These are phyloP conservation scores for Choreutis nemorana DNA, from an alignment of 2,888 invertebrate genomes.

Conservation along the genomic window DNA sequence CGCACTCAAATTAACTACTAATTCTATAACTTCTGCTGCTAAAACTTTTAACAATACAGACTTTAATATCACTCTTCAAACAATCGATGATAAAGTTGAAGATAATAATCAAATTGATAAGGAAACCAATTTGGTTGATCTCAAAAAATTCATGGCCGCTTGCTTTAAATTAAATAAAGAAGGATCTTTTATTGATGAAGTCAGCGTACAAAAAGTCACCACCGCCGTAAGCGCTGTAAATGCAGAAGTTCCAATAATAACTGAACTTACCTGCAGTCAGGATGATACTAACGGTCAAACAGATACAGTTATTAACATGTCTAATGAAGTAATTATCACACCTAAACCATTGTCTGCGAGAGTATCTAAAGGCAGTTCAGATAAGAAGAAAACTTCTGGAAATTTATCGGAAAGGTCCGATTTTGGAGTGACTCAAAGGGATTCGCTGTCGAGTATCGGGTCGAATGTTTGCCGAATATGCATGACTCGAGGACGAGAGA, in stretches of 20 bases:
- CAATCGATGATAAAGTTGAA: constrained; percentile 21
- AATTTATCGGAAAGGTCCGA: constrained; percentile 41
- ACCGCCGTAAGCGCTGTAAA: constrained; percentile 15
- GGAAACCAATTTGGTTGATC: constrained; percentile 31
- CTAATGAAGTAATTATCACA: constrained; percentile 35
- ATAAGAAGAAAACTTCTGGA: constrained; percentile 40
- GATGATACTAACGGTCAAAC: constrained; percentile 23
- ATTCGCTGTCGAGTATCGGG: constrained; percentile 60
- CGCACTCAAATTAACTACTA: constrained; percentile 33
- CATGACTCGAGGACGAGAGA: constrained; percentile 56
- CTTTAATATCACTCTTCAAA: constrained; percentile 32
- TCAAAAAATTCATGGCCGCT: constrained; percentile 46
- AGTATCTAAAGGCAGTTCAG: constrained; percentile 21
- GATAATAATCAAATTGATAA: constrained; percentile 19
- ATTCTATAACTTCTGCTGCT: constrained; percentile 28
- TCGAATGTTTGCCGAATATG: constrained; percentile 74
- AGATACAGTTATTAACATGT: constrained; percentile 15
- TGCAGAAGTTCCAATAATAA: constrained; percentile 23
- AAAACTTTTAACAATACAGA: constrained; percentile 22
- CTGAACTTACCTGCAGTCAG: constrained; percentile 15
- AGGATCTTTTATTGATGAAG: too few relatives aligned
- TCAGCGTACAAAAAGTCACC: too few relatives aligned
- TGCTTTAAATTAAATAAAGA: constrained; percentile 44
- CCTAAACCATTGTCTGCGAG: constrained; percentile 17
- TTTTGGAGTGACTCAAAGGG: constrained; percentile 31